Base-by-base conservation (phyloP, 1,140 invertebrate genomes). In the Pachypsylla venusta region DNA sequence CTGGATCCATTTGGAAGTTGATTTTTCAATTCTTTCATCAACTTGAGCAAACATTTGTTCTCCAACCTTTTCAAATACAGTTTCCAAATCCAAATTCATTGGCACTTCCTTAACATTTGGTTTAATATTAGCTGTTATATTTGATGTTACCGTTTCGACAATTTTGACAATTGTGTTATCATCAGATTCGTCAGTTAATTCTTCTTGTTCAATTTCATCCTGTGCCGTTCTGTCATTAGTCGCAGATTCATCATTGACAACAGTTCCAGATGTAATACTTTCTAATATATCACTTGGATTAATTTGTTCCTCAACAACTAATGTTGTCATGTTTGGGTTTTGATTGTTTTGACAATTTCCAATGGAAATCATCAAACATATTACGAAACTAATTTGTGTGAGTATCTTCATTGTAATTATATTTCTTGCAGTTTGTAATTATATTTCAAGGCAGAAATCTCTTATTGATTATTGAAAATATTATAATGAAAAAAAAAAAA, bases 1-100 rank as follows among this genome's bases (percentile, higher is more conserved):
- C n/a, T 48, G 42, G 4, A 48, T 22, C 42, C 42, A 48, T 48
- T 22, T 48, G n/a, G 42, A 48, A 3, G 7, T 22, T 3, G 42
- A 48, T 4, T 7, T 19, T n/a, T n/a, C 42, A 7, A n/a, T 48
- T 22, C 22, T 4, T 19, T 48, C 42, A 19, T 22, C 42, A 7
- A 19, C 42, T n/a, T n/a, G 42, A 48, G 22, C n/a, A 48, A 48
- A 48, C 42, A 48, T 48, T 22, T 48, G 42, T 22, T 48, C n/a
- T 19, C 42, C 42, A 5, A 48, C 42, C n/a, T 5, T 48, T 7
- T 48, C 42, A n/a, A 48, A 22, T 7, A 48, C 42, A n/a, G 42
- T 4, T 19, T 48, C 42, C 42, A 48, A 19, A 48, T 48, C 42
- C 4, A 48, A 3, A 4, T n/a, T n/a, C 7, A 48, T 48, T 22